These are phyloP conservation scores for Tiliacea aurago DNA, from an alignment of 2,888 invertebrate genomes.

Conservation along the genomic window DNA sequence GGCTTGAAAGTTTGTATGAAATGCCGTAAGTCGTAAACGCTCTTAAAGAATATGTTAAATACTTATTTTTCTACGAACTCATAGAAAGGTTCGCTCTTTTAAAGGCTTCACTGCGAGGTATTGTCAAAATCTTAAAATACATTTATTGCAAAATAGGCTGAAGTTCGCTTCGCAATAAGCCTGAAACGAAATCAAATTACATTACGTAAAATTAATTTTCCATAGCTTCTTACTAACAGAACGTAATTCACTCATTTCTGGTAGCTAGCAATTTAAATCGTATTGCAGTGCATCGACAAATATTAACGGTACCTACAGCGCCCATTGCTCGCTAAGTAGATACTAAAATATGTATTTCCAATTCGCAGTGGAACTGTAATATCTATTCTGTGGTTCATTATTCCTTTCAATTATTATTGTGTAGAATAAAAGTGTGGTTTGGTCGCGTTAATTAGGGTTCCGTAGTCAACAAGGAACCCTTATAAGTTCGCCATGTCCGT, in stretches of 20 bases:
- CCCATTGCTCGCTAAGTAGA: slow-evolving; percentile 45
- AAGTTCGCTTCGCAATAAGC: slow-evolving; percentile 44
- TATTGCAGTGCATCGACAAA: slow-evolving; percentile 53
- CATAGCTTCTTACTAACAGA: slow-evolving; percentile 55
- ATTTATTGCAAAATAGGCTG: slow-evolving; percentile 17
- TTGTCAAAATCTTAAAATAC: slow-evolving; percentile 30
- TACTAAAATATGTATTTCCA: slow-evolving; percentile 64
- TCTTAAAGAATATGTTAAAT: too few species aligned
- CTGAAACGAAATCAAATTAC: slow-evolving; percentile 61
- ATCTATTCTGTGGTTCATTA: slow-evolving; percentile 50
- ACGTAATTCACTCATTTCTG: slow-evolving; percentile 57
- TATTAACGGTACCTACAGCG: slow-evolving; percentile 45
- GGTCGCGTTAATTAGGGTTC: neutral
- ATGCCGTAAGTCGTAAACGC: too few species aligned
- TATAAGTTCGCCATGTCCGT: too few species aligned
- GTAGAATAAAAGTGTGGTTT: slow-evolving; percentile 24
- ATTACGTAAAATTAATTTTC: slow-evolving; percentile 60
- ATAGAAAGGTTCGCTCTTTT: too few species aligned
- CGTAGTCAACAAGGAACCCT: too few species aligned
- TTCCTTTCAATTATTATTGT: slow-evolving; percentile 27
- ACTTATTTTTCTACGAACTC: neutral
- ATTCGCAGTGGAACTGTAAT: slow-evolving; percentile 47
- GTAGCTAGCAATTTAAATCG: slow-evolving; percentile 58
- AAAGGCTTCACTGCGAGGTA: neutral
- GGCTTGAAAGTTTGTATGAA: too few species aligned